Percentiles rank a stretch among this genome's conserved stretches.
phyloP scores from a whole-genome alignment of 2,888 invertebrate species.

The Idaea biselata region DNA sequence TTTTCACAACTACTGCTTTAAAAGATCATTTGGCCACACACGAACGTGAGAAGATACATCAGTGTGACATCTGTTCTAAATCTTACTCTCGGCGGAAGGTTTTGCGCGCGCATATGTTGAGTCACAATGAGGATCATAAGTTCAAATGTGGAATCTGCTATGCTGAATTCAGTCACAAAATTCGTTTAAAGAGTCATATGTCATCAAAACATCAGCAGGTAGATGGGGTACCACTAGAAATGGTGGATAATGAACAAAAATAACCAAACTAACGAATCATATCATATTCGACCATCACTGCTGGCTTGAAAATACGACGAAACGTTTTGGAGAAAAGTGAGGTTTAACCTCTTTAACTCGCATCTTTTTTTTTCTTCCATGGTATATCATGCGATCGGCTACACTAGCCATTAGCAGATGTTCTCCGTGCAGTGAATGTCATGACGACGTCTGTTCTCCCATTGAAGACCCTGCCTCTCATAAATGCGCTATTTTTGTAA shows the following conservation, averaged over 20 bases:
- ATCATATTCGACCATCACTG: too few relatives aligned
- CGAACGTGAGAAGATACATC: slow-evolving; percentile 71
- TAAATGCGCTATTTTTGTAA: too few relatives aligned
- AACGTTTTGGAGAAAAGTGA: too few relatives aligned
- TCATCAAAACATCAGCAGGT: background rate
- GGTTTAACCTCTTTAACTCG: too few relatives aligned
- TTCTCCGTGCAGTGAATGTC: too few relatives aligned
- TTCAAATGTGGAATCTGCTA: background rate
- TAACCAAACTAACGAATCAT: too few relatives aligned
- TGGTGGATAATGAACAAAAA: background rate
- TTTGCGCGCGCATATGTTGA: slow-evolving; percentile 72
- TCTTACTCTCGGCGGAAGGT: slow-evolving; percentile 79
- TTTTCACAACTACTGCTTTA: slow-evolving; percentile 46
- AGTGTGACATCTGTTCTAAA: slow-evolving; percentile 78
- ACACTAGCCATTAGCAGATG: too few relatives aligned
- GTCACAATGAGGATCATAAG: slow-evolving; percentile 33
- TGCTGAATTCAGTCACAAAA: background rate
- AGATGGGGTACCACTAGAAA: background rate
- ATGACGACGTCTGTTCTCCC: too few relatives aligned
- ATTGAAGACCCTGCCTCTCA: too few relatives aligned
- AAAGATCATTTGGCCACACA: slow-evolving; percentile 67
- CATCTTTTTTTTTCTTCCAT: too few relatives aligned
- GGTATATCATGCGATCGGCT: too few relatives aligned
- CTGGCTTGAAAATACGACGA: too few relatives aligned
- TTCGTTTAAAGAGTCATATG: background rate